Conservation (phyloP, 1,140 invertebrate species). For the Heliconius eleuchia region DNA sequence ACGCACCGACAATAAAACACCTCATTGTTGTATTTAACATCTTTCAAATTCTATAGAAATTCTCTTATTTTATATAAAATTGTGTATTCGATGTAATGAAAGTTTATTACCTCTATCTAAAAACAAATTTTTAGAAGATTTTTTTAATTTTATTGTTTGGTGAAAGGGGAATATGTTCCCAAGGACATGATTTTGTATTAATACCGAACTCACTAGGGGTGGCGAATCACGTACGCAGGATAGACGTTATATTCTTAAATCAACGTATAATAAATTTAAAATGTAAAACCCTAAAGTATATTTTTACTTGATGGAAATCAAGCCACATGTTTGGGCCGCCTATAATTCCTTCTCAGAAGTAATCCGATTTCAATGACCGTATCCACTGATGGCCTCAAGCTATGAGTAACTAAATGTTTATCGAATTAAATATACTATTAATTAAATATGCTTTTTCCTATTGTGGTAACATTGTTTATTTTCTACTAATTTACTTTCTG, state of each 20-base stretch:
- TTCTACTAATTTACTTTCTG: not conserved
- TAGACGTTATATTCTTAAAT: slow-evolving; percentile 20
- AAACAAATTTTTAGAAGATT: slow-evolving; percentile 53
- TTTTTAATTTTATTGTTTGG: slow-evolving; percentile 57
- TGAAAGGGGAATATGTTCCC: slow-evolving; percentile 58
- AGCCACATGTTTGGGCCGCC: slow-evolving; percentile 38
- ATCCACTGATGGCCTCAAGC: slow-evolving; percentile 30
- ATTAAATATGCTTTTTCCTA: not conserved
- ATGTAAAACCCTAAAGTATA: slow-evolving; percentile 32
- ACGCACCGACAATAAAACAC: slow-evolving; percentile 11
- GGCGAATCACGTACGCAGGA: slow-evolving; percentile 54
- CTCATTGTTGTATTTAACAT: slow-evolving; percentile 19
- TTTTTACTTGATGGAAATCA: slow-evolving; percentile 24
- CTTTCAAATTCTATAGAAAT: not conserved
- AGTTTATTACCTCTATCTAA: slow-evolving; percentile 47
- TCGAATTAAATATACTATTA: not conserved
- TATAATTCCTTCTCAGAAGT: slow-evolving; percentile 56
- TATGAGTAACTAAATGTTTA: slow-evolving; percentile 9
- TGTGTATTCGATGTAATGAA: slow-evolving; percentile 23
- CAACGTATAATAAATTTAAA: not conserved
- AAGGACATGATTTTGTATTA: slow-evolving; percentile 68
- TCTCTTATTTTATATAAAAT: not conserved
- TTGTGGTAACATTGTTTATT: too few relatives aligned
- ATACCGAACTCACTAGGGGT: slow-evolving; percentile 47
- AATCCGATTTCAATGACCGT: slow-evolving; percentile 30